Base-by-base conservation (phyloP, 1,140 invertebrate species). In the Stegodyphus dumicola region DNA sequence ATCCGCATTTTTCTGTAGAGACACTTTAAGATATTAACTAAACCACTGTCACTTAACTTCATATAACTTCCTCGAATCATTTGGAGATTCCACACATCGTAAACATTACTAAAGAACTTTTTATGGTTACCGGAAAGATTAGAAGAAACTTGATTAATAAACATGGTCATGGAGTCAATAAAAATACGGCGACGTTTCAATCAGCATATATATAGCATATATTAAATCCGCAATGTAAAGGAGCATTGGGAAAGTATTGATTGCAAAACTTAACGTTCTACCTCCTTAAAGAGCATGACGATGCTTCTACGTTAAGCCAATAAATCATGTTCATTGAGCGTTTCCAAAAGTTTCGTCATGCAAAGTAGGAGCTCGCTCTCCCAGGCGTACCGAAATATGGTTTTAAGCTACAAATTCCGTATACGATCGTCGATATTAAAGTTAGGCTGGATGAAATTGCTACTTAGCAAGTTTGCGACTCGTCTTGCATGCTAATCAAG, bases 281-380 rank as follows among this genome's bases (percentile, higher is more conserved):
- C 33, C 18, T 73, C 78, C 78, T 67, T 53, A 77, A 77, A 17
- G 49, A 48, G 33, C 56, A n/a, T 85, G 74, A 76, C 81, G 65
- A 85, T 60, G 66, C 60, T 74, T 75, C 79, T 74, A 13, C n/a
- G 15, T 13, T 49, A 52, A 53, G 11, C 56, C 52, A 54, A 85
- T 85, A 85, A 85, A 77, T 85, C 81, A 51, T 76, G 73, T 75
- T 77, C 74, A 85, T 76, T 85, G 73, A 76, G 81, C 81, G 81
- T 85, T 85, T 77, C 81, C 81, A 76, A 76, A 85, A 85, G 81
- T 85, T 85, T 76, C 81, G 81, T 83, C 70, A 83, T 83, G 79
- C 73, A 85, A 77, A 69, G 64, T 53, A 56, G 64, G 64, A 75
- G 71, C 66, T 18, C 33, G 70, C 65, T 65, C 64, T 66, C 60